These are phyloP conservation scores for Folsomia manolachei DNA, from an alignment of 2,888 invertebrate species.

Conservation along the genomic window DNA sequence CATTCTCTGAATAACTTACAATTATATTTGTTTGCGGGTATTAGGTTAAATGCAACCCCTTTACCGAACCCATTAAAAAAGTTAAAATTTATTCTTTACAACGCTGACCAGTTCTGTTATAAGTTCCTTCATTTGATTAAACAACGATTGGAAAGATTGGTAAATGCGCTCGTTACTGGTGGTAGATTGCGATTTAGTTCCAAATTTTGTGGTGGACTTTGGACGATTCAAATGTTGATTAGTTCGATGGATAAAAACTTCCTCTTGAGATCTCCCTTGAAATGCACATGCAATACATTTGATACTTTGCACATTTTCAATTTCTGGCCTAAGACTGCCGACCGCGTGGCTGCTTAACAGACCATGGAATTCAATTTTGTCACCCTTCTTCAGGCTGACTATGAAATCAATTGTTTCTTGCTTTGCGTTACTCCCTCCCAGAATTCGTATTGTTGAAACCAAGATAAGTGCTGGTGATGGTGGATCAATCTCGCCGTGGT, in stretches of 20 bases:
- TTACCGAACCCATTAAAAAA: no score
- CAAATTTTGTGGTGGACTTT: no score
- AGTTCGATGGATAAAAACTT: neutral
- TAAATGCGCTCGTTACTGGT: neutral
- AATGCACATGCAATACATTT: constrained; percentile 27
- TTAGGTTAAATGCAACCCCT: no score
- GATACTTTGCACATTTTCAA: constrained; percentile 35
- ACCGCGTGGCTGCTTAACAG: constrained; percentile 24
- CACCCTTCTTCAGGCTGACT: constrained; percentile 40
- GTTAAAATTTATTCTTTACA: no score
- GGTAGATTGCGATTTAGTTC: no score
- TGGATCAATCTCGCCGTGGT: constrained; percentile 14
- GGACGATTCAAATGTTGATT: neutral
- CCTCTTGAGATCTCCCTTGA: neutral
- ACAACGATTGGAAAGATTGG: neutral
- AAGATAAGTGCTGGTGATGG: constrained; percentile 33
- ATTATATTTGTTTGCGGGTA: no score
- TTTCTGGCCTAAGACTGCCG: constrained; percentile 43
- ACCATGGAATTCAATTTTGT: constrained; percentile 46
- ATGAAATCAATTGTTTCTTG: constrained; percentile 33
- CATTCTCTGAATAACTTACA: no score
- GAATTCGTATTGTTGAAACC: constrained; percentile 26
- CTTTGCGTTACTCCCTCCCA: constrained; percentile 25
- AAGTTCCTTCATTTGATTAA: neutral
- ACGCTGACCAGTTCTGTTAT: neutral